Conservation (phyloP, 1,140 invertebrate genomes). For the Calliopsis andreniformis region DNA sequence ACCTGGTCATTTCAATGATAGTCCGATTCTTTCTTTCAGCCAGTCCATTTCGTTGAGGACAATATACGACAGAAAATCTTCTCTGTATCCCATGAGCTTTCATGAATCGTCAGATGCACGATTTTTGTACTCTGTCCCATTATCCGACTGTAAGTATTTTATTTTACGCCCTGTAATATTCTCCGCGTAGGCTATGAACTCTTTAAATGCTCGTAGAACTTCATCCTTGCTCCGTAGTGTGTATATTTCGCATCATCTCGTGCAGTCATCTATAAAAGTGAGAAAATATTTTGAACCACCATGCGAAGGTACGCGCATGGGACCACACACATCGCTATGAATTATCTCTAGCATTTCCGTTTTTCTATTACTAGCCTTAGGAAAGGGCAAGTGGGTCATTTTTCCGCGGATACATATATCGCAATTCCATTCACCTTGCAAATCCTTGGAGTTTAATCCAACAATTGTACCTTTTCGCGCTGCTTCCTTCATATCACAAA, state of each 20-base stretch:
- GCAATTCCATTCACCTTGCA: background rate
- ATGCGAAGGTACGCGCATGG: conserved; percentile 2
- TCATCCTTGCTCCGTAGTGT: background rate
- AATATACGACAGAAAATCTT: conserved; percentile 35
- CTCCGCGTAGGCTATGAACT: conserved; percentile 9
- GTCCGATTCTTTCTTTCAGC: conserved; percentile 25
- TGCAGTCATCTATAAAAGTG: conserved; percentile 2
- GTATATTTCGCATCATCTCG: conserved; percentile 9
- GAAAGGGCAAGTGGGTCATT: background rate
- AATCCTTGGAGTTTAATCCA: background rate
- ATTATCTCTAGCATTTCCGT: background rate
- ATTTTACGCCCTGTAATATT: conserved; percentile 14
- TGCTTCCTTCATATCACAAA: background rate
- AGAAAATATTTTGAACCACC: background rate
- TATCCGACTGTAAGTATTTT: conserved; percentile 14
- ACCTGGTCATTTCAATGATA: conserved; percentile 22
- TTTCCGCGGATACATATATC: background rate
- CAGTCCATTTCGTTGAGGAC: conserved; percentile 21
- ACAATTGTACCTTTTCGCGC: background rate
- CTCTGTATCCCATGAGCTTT: conserved; percentile 40
- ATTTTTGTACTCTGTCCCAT: conserved; percentile 66
- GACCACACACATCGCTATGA: background rate
- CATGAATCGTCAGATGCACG: conserved; percentile 61
- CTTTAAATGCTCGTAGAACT: conserved; percentile 9
- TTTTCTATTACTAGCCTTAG: background rate